Conservation (phyloP, 23 tunicate genomes). For the Ciona savignyi region DNA sequence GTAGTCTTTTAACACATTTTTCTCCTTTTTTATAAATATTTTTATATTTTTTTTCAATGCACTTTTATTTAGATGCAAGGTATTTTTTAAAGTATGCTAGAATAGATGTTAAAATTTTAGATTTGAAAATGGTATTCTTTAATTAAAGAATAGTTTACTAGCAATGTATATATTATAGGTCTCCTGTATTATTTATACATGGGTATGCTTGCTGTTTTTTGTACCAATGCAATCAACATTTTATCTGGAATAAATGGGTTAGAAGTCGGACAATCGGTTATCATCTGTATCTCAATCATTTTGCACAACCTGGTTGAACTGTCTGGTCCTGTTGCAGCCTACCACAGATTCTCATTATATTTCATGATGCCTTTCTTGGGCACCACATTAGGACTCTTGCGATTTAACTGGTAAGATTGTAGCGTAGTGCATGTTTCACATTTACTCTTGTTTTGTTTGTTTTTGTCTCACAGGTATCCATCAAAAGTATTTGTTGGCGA, state of each 20-base stretch:
- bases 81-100: no score
- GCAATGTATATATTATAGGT: no score
- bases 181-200: slow-evolving; percentile 75
- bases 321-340: slow-evolving; percentile 30
- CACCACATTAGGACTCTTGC: slow-evolving; percentile 48
- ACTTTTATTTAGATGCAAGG: no score
- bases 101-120: no score
- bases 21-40: no score
- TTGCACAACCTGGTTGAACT: slow-evolving; percentile 68
- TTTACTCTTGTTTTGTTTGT: no score
- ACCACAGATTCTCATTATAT: slow-evolving; percentile 62
- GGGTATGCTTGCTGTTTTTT: slow-evolving; percentile 76
- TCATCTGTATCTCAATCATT: slow-evolving; percentile 68
- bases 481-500: slow-evolving; percentile 91
- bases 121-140: no score
- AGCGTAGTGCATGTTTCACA: no score
- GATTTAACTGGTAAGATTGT: slow-evolving; percentile 67
- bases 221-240: slow-evolving; percentile 81
- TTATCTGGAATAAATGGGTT: slow-evolving; percentile 77
- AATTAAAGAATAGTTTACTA: no score
- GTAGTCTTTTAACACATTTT: no score
- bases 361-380: slow-evolving; percentile 95
- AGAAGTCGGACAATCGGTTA: slow-evolving; percentile 86
- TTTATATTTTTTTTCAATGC: no score
- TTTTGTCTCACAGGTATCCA: slow-evolving; percentile 91